Conservation (phyloP, 2,888 invertebrate genomes). For the Brachypalpus laphriformis region DNA sequence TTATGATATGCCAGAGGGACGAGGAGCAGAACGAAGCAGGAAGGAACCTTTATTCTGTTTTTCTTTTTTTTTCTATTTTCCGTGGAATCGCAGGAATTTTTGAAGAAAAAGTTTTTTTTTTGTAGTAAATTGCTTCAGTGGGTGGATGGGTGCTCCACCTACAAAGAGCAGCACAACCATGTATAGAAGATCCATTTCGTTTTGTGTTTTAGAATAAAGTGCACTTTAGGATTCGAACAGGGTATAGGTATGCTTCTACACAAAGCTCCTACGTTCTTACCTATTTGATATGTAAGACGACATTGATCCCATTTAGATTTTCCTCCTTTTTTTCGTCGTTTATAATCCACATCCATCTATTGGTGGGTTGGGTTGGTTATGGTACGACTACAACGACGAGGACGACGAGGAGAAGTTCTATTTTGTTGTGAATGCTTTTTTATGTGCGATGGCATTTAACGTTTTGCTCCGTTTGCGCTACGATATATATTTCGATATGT, state of each 20-base stretch:
- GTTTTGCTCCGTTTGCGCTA: slow-evolving; percentile 69
- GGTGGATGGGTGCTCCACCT: slow-evolving; percentile 5
- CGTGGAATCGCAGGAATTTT: slow-evolving; percentile 39
- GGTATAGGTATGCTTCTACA: slow-evolving; percentile 20
- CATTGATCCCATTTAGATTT: slow-evolving; percentile 74
- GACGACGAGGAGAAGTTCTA: slow-evolving; percentile 57
- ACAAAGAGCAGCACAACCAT: not conserved
- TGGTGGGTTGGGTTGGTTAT: slow-evolving; percentile 36
- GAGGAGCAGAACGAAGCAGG: slow-evolving; percentile 5
- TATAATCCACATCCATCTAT: slow-evolving; percentile 66
- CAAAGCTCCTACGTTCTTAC: slow-evolving; percentile 56
- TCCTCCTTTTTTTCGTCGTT: slow-evolving; percentile 31
- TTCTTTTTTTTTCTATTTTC: not conserved
- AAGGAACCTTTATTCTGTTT: slow-evolving; percentile 47
- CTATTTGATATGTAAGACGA: slow-evolving; percentile 74
- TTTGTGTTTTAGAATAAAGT: slow-evolving; percentile 74
- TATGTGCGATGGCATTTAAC: slow-evolving; percentile 73
- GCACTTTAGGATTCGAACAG: slow-evolving; percentile 65
- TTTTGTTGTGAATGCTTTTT: slow-evolving; percentile 71
- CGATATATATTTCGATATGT: slow-evolving; percentile 61
- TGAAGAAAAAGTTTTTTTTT: slow-evolving; percentile 13
- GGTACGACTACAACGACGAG: slow-evolving; percentile 29
- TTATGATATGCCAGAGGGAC: slow-evolving; percentile 60
- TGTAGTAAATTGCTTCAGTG: slow-evolving; percentile 64
- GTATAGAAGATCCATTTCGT: slow-evolving; percentile 65